phyloP scores from a whole-genome alignment of 2,888 invertebrate species.

The Acrocyrtus sp. region DNA sequence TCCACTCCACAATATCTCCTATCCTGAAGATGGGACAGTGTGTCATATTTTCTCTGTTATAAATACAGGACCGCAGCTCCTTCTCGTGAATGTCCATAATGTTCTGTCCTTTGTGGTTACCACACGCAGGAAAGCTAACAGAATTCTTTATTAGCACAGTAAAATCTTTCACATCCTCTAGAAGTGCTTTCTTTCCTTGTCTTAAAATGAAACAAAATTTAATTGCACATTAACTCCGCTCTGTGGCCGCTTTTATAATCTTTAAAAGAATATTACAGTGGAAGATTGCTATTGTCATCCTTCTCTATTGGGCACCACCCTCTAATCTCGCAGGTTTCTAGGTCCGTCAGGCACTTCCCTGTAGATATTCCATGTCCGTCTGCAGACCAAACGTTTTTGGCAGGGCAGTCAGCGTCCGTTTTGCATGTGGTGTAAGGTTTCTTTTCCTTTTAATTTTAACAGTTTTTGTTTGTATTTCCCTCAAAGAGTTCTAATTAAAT shows the following conservation, averaged over 20 bases:
- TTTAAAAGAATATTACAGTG: too few species aligned
- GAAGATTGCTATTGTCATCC: constrained; percentile 60
- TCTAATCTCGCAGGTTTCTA: constrained; percentile 65
- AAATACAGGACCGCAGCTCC: constrained; percentile 59
- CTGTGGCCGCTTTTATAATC: too few species aligned
- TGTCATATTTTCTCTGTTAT: constrained; percentile 52
- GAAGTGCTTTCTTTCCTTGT: constrained; percentile 36
- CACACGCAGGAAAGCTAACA: constrained; percentile 56
- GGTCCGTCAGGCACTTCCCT: constrained; percentile 65
- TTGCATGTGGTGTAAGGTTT: not conserved
- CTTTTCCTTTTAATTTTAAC: constrained; percentile 6
- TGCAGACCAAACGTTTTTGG: constrained; percentile 30
- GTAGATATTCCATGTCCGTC: constrained; percentile 66
- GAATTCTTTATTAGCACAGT: constrained; percentile 56
- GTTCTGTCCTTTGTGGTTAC: constrained; percentile 61
- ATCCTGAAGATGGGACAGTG: constrained; percentile 68
- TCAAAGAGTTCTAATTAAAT: not conserved
- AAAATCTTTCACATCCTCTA: constrained; percentile 48
- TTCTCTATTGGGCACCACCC: constrained; percentile 69
- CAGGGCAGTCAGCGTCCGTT: constrained; percentile 19
- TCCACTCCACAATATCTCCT: constrained; percentile 65
- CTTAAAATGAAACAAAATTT: constrained; percentile 26
- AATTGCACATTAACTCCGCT: too few species aligned
- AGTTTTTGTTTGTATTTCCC: too few species aligned
- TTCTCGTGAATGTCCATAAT: constrained; percentile 62